phyloP scores from a whole-genome alignment of 2,888 invertebrate species.

The Eumacrocentrus americanus region DNA sequence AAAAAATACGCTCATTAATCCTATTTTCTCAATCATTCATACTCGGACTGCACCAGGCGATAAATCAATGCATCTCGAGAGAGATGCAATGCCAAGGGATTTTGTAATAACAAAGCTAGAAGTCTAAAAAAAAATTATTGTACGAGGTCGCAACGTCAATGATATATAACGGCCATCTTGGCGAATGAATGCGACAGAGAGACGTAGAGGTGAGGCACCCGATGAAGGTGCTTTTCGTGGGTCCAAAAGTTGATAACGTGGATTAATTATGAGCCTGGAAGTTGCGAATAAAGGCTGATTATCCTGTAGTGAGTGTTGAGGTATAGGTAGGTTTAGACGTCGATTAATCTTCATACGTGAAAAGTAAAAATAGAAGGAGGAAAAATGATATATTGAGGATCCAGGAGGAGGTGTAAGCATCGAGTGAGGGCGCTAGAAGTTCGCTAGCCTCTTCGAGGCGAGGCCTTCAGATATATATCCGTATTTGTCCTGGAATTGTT shows the following conservation, averaged over 20 bases:
- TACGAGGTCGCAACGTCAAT: slow-evolving; percentile 41
- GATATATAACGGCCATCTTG: slow-evolving; percentile 49
- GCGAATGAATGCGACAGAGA: slow-evolving; percentile 13
- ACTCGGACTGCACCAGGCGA: too few relatives aligned
- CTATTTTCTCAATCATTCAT: too few relatives aligned
- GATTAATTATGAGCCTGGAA: slow-evolving; percentile 34
- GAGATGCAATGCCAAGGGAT: too few relatives aligned
- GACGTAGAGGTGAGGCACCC: slow-evolving; percentile 15
- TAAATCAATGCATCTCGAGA: too few relatives aligned
- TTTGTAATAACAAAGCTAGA: background rate
- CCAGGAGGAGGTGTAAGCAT: slow-evolving; percentile 11
- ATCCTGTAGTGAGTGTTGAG: background rate
- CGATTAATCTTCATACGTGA: background rate
- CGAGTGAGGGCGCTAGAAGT: slow-evolving; percentile 11
- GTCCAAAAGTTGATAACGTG: slow-evolving; percentile 19
- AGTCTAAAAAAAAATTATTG: too few relatives aligned
- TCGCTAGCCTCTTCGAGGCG: background rate
- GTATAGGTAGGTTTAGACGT: background rate
- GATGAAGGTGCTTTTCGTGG: slow-evolving; percentile 20
- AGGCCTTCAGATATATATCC: background rate
- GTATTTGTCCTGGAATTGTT: slow-evolving; percentile 5
- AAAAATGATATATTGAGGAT: slow-evolving; percentile 5
- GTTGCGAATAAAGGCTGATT: slow-evolving; percentile 19
- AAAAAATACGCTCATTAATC: too few relatives aligned
- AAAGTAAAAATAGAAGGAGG: background rate